phyloP scores from a whole-genome alignment of 2,797 vertebrate species.

The Peromyscus eremicus region DNA sequence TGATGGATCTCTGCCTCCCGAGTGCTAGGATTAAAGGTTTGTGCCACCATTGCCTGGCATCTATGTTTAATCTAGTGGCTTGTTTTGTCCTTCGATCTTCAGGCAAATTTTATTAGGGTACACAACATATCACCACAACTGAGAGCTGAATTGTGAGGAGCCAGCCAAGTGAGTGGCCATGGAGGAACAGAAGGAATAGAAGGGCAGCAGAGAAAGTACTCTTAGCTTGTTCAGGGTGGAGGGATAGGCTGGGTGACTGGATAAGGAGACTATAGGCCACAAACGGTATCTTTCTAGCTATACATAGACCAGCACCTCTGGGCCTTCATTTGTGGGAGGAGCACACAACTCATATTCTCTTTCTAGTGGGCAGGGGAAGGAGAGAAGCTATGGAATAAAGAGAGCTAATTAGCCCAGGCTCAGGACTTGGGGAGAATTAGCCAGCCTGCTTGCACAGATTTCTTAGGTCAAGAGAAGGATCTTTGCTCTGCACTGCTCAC shows the following conservation, averaged over 20 bases:
- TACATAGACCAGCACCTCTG: neutral
- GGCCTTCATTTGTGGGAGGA: neutral
- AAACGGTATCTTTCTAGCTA: neutral
- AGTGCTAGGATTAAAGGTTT: no score
- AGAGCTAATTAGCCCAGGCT: neutral
- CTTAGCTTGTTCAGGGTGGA: neutral
- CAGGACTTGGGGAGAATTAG: neutral
- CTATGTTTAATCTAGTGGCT: no score
- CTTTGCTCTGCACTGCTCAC: neutral
- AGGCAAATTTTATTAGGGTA: no score
- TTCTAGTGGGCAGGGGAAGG: neutral
- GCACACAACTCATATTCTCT: neutral
- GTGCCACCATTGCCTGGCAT: no score
- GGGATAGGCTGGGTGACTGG: neutral
- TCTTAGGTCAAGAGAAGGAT: neutral
- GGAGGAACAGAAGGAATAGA: neutral
- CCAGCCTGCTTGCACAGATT: slow-evolving; percentile 5
- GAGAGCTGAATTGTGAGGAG: neutral
- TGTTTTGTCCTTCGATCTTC: no score
- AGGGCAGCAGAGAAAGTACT: neutral
- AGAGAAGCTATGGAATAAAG: neutral
- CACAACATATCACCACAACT: no score
- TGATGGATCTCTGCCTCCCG: no score
- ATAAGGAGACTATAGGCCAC: neutral
- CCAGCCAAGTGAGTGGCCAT: neutral